Conservation (phyloP, 2,888 invertebrate species). For the Drosophila flavopinicola region DNA sequence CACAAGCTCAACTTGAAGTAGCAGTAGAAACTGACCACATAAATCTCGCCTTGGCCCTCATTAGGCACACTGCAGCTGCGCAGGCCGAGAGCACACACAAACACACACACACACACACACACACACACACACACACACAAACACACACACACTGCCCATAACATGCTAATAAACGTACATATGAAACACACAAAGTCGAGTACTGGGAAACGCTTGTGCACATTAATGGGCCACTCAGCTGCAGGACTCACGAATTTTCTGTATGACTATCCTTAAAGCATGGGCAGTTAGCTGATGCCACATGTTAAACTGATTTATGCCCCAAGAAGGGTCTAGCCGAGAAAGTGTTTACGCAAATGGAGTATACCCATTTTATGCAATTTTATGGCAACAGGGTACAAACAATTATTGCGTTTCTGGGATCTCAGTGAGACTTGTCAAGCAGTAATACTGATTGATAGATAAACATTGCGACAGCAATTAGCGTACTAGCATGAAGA, state of each 20-base stretch:
- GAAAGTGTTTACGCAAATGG: neutral
- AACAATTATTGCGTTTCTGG: neutral
- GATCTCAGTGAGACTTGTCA: conserved; percentile 5
- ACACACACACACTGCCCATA: neutral
- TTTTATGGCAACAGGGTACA: neutral
- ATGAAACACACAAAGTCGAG: neutral
- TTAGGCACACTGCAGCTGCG: conserved; percentile 26
- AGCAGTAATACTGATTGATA: conserved; percentile 37
- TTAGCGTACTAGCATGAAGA: conserved; percentile 24
- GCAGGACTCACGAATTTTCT: conserved; percentile 15
- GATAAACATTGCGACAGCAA: conserved; percentile 29
- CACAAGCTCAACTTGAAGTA: conserved; percentile 15
- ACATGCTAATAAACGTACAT: conserved; percentile 8
- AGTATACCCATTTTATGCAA: neutral
- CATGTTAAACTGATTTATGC: conserved; percentile 52
- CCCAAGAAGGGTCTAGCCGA: neutral
- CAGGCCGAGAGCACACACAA: neutral
- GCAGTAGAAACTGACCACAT: conserved; percentile 36
- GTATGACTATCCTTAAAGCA: conserved; percentile 4
- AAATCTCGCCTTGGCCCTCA: conserved; percentile 48
- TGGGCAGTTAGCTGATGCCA: conserved; percentile 13
- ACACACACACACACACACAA: neutral
- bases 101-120: neutral
- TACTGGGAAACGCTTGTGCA: neutral
- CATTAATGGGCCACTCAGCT: conserved; percentile 46